Conservation (phyloP, 1,140 invertebrate genomes). For the Asbolus verrucosus region DNA sequence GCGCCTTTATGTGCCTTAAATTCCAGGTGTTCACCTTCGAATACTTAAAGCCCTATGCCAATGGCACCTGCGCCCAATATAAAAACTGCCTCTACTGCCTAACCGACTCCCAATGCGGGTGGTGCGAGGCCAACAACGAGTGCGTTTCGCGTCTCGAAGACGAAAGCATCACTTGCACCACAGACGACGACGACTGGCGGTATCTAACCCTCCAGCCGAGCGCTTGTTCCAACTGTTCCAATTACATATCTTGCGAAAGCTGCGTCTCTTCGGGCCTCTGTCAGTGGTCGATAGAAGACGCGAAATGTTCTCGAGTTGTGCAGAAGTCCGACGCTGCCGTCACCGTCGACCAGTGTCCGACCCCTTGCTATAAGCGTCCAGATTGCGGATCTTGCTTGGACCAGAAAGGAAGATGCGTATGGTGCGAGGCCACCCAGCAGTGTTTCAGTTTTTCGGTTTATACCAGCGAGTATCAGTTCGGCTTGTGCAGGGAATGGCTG, state of each 20-base stretch:
- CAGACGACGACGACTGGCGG: constrained; percentile 73
- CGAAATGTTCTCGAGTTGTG: constrained; percentile 81
- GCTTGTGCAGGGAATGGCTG: constrained; percentile 91
- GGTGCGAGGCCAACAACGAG: constrained; percentile 81
- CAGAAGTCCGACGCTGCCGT: constrained; percentile 77
- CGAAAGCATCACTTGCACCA: constrained; percentile 73
- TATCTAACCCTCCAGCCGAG: constrained; percentile 84
- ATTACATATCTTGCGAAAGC: constrained; percentile 86
- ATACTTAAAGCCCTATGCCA: constrained; percentile 87
- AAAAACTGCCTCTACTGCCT: constrained; percentile 89
- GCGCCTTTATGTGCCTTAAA: no score
- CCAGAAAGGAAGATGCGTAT: constrained; percentile 89
- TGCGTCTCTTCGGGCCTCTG: constrained; percentile 80
- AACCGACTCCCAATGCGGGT: constrained; percentile 89
- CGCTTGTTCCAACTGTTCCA: constrained; percentile 87
- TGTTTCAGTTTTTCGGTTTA: constrained; percentile 96
- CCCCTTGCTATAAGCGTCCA: constrained; percentile 78
- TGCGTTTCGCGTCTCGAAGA: constrained; percentile 74
- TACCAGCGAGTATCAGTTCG: constrained; percentile 93
- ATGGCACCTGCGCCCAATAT: constrained; percentile 82
- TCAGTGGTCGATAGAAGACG: constrained; percentile 89
- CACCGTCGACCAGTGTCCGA: constrained; percentile 74
- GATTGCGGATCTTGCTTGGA: constrained; percentile 88
- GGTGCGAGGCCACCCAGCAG: constrained; percentile 91
- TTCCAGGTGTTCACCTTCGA: constrained; percentile 84